Evolutionary conservation across 2,888 invertebrate genomes (phyloP), one percentile per base, ranked within the genome.

Genomic region (Parelbella ahira): DNA sequence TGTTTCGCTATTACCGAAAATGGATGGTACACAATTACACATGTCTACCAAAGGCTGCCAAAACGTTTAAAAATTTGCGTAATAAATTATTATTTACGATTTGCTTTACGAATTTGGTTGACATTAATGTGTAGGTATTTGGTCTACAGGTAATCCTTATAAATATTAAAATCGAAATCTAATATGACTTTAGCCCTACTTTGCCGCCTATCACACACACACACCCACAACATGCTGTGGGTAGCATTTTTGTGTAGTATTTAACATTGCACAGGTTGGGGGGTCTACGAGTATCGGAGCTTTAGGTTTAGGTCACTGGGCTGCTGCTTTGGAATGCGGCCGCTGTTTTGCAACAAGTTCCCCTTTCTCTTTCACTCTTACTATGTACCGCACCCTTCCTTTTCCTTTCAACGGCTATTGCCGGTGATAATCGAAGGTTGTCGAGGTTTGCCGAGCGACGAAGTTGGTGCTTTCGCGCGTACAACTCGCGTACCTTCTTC

Each of bases 261-360:
- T 25, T 11, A 36, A 11, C 15, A 38, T 12, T 38, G 23, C 24
- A 24, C 20, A 24, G 30, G 54, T 49, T 48, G 38, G 48, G 46
- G 41, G 49, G 44, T 50, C 53, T 48, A 36, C 39, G 39, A 23
- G 32, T 42, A 32, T 13, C 43, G 34, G 50, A 67, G 72, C 77
- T 80, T 80, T 84, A 68, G 86, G 86, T 81, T 80, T 86, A 68
- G 86, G 86, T 86, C 79, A 87, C 70, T 86, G 75, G 86, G 84
- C 81, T 81, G 79, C 55, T 48, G 60, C 37, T 29, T 10, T 51
- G 81, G 86, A 84, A 86, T 84, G 86, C 68, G 71, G 75, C 60
- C 74, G 68, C 62, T 66, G 70, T 79, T 83, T 86, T 71, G 84
- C 83, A 82, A 83, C 81, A 82, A 81, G 82, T 84, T 82, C 73